These are phyloP conservation scores for Hippocampus comes DNA, from an alignment of 2,113 vertebrate genomes.

Conservation along the genomic window DNA sequence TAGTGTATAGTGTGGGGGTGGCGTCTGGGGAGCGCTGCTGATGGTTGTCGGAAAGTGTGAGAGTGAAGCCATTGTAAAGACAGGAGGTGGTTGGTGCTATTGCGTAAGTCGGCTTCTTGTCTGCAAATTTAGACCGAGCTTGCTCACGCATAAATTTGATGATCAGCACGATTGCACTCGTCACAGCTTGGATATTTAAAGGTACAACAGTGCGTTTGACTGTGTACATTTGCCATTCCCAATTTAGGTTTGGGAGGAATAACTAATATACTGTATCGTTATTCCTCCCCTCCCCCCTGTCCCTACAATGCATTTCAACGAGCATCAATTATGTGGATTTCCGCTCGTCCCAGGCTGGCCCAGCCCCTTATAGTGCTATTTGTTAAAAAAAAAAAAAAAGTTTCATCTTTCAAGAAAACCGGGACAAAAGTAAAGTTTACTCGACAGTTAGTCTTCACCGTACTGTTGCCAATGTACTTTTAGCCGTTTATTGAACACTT, in stretches of 20 bases:
- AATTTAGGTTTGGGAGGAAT: not conserved
- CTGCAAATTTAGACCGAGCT: slow-evolving; percentile 71
- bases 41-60: slow-evolving; percentile 46
- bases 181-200: slow-evolving; percentile 69
- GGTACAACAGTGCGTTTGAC: slow-evolving; percentile 49
- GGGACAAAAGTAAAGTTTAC: too few relatives aligned
- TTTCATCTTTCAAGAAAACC: too few relatives aligned
- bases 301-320: too few relatives aligned
- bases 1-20: slow-evolving; percentile 70
- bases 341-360: too few relatives aligned
- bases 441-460: too few relatives aligned
- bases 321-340: too few relatives aligned
- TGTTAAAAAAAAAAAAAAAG: too few relatives aligned
- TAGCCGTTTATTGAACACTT: too few relatives aligned
- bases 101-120: slow-evolving; percentile 66
- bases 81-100: slow-evolving; percentile 50
- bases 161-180: slow-evolving; percentile 67
- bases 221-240: not conserved
- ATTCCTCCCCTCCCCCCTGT: too few relatives aligned
- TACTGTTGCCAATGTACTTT: too few relatives aligned
- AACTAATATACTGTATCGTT: too few relatives aligned
- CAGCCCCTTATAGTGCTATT: too few relatives aligned
- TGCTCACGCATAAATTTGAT: slow-evolving; percentile 69
- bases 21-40: slow-evolving; percentile 48
- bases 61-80: slow-evolving; percentile 61